Conservation (phyloP, 2,888 invertebrate genomes). For the Stenurella melanura region DNA sequence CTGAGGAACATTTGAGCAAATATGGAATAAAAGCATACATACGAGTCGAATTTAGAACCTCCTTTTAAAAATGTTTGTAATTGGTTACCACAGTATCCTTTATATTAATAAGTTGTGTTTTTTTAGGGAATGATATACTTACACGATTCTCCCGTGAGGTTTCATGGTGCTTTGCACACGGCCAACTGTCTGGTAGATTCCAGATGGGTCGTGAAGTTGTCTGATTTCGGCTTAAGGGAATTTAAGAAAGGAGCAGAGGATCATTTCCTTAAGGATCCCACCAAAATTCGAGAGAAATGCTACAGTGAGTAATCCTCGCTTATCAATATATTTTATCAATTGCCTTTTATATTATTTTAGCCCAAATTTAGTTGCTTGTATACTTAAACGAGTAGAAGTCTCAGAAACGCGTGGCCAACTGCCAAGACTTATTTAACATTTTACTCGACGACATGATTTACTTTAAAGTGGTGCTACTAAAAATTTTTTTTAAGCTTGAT, state of each 20-base stretch:
- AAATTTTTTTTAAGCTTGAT: too few species aligned
- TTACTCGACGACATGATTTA: too few species aligned
- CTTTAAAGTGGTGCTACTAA: too few species aligned
- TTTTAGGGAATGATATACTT: conserved; percentile 91
- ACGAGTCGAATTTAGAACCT: too few species aligned
- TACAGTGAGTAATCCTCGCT: conserved; percentile 78
- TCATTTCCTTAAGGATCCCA: conserved; percentile 76
- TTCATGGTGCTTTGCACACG: conserved; percentile 91
- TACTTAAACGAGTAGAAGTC: too few species aligned
- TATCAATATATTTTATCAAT: background rate
- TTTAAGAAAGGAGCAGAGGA: conserved; percentile 87
- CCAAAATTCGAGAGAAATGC: conserved; percentile 79
- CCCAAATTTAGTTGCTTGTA: too few species aligned
- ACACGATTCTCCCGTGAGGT: conserved; percentile 89
- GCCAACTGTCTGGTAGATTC: conserved; percentile 96
- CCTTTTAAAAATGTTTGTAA: too few species aligned
- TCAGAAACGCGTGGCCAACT: too few species aligned
- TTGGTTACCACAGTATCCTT: background rate
- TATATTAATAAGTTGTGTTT: conserved; percentile 23
- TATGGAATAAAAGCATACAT: too few species aligned
- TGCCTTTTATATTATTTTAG: background rate
- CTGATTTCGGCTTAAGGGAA: conserved; percentile 93
- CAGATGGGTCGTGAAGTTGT: conserved; percentile 94
- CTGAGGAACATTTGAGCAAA: too few species aligned
- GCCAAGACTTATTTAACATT: too few species aligned